phyloP scores from a whole-genome alignment of 1,140 invertebrate species.

The Marisa cornuarietis region DNA sequence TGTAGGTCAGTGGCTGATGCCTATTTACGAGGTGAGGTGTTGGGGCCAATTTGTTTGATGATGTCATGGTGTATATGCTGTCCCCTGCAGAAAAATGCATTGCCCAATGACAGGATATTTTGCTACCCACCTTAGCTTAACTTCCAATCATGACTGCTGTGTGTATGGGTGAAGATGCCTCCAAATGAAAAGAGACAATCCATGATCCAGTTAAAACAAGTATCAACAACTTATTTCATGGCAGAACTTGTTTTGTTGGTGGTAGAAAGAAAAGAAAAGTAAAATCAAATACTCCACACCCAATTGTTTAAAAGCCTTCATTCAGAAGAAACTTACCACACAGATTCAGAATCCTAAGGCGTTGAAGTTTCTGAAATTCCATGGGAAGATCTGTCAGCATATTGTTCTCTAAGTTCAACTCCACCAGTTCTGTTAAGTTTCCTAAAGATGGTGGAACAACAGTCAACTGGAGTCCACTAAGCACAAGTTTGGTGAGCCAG shows the following conservation, averaged over 20 bases:
- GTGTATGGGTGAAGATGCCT: no score
- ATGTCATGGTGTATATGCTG: no score
- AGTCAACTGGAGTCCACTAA: constrained; percentile 39
- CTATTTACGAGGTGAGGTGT: no score
- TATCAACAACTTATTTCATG: not conserved
- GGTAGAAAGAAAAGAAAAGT: not conserved
- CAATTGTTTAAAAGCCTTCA: no score
- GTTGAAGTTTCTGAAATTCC: constrained; percentile 37
- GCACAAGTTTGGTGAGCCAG: constrained; percentile 34
- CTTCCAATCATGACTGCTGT: no score
- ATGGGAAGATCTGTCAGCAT: constrained; percentile 44
- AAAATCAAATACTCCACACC: not conserved
- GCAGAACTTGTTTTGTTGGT: not conserved
- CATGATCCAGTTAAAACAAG: not conserved
- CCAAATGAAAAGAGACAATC: not conserved
- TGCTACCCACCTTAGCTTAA: no score
- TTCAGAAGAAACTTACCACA: constrained; percentile 41
- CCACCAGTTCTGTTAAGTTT: constrained; percentile 34
- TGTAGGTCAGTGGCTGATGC: no score
- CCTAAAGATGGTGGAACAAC: constrained; percentile 40
- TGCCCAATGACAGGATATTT: no score
- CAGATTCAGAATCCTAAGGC: constrained; percentile 43
- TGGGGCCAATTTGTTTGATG: no score
- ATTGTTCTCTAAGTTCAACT: constrained; percentile 47
- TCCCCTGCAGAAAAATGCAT: no score